Evolutionary conservation across 2,888 invertebrate genomes (phyloP).

Genomic region (Palloptera scutellata): DNA sequence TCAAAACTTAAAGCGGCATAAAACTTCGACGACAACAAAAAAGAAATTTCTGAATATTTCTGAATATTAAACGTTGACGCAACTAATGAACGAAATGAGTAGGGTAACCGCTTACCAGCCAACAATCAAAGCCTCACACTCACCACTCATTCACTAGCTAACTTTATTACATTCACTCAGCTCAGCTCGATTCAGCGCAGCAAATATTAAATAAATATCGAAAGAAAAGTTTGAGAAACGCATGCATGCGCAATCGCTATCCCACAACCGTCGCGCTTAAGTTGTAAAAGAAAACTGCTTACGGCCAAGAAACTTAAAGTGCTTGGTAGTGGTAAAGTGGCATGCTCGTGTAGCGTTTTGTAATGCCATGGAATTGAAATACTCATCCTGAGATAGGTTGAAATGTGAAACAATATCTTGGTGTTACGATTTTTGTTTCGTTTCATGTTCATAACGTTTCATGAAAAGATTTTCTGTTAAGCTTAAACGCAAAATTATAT

Average conservation of each 20-base stretch:
- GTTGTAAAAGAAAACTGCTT: slow-evolving; percentile 28
- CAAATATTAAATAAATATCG: not conserved
- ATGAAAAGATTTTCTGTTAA: no score
- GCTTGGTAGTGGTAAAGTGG: no score
- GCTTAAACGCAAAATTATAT: no score
- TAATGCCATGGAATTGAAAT: no score
- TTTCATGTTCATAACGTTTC: no score
- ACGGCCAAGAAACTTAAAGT: not conserved
- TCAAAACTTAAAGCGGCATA: slow-evolving; percentile 1
- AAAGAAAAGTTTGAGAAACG: not conserved
- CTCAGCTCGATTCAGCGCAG: not conserved
- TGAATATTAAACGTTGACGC: not conserved
- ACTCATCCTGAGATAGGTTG: no score
- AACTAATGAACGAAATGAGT: slow-evolving; percentile 8
- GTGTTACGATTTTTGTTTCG: no score
- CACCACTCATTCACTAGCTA: no score
- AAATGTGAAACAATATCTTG: no score
- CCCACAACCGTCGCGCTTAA: slow-evolving; percentile 22
- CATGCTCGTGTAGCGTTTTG: no score
- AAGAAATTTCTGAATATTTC: not conserved
- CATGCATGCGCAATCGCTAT: slow-evolving; percentile 5
- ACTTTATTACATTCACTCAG: not conserved
- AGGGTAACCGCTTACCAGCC: not conserved
- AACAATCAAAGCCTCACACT: no score
- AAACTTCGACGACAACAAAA: not conserved